A percentile compares a stretch with the other conserved stretches of the same genome.
These are phyloP conservation scores for Ernsta delagoae DNA, from an alignment of 2,888 invertebrate genomes.

Conservation along the genomic window DNA sequence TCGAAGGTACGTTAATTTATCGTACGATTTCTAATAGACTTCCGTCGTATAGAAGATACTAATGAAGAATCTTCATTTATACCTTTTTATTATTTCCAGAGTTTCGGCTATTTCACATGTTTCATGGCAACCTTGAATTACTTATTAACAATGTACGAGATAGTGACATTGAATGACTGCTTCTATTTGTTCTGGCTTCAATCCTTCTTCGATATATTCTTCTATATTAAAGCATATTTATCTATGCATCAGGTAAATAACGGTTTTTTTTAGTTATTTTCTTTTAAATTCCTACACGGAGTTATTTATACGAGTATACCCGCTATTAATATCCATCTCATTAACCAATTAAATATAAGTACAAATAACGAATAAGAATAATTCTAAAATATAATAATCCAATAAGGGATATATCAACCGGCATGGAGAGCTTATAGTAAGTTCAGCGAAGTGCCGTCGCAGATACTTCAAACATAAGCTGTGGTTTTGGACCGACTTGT, in stretches of 20 bases:
- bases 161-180: constrained; percentile 71
- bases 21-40: too few species aligned
- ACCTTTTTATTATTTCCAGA: constrained; percentile 48
- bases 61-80: too few species aligned
- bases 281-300: too few species aligned
- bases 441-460: constrained; percentile 61
- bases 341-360: too few species aligned
- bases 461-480: constrained; percentile 65
- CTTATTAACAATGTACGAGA: constrained; percentile 60
- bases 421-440: constrained; percentile 65
- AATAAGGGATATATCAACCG: constrained; percentile 66
- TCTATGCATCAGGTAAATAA: constrained; percentile 66
- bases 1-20: too few species aligned
- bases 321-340: too few species aligned
- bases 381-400: too few species aligned
- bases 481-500: constrained; percentile 64
- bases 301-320: too few species aligned
- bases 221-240: constrained; percentile 62
- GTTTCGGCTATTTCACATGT: constrained; percentile 65
- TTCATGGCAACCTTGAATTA: constrained; percentile 61
- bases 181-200: constrained; percentile 64
- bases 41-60: too few species aligned
- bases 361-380: too few species aligned
- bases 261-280: too few species aligned
- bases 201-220: constrained; percentile 64